These are phyloP conservation scores for Panagrolaimus sp. DNA, from an alignment of 1,140 invertebrate genomes.

Conservation along the genomic window DNA sequence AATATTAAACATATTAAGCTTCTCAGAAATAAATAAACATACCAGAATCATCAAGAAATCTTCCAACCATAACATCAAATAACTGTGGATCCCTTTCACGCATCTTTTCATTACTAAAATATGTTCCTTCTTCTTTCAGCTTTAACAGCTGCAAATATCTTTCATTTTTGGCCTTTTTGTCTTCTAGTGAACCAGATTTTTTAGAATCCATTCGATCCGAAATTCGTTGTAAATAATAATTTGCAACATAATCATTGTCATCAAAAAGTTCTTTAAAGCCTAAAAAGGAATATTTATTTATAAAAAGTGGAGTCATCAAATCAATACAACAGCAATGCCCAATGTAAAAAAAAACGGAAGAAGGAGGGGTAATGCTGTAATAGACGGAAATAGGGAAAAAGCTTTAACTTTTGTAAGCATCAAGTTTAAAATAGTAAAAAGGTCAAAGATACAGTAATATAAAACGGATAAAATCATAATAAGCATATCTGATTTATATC, in stretches of 20 bases:
- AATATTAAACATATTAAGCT: background rate
- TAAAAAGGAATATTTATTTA: background rate
- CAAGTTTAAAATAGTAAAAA: no score
- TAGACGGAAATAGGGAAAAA: no score
- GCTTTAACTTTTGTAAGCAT: no score
- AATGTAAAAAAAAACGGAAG: no score
- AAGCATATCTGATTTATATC: no score
- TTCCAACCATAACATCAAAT: slow-evolving; percentile 11
- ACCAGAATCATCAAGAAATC: slow-evolving; percentile 6
- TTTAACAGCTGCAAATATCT: background rate
- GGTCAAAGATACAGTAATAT: no score
- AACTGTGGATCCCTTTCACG: background rate
- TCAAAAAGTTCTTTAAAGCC: slow-evolving; percentile 2
- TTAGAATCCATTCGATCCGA: background rate
- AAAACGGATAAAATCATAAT: no score
- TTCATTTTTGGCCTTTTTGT: background rate
- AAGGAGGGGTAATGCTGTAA: no score
- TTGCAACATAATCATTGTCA: background rate
- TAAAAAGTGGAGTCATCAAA: background rate
- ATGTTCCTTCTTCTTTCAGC: background rate
- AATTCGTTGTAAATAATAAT: slow-evolving; percentile 7
- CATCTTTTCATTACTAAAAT: slow-evolving; percentile 16
- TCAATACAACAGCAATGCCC: no score
- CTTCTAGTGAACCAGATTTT: background rate
- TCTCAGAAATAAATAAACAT: background rate